These are phyloP conservation scores for Menidia beryllina DNA, from an alignment of 2,113 vertebrate species.

Conservation along the genomic window DNA sequence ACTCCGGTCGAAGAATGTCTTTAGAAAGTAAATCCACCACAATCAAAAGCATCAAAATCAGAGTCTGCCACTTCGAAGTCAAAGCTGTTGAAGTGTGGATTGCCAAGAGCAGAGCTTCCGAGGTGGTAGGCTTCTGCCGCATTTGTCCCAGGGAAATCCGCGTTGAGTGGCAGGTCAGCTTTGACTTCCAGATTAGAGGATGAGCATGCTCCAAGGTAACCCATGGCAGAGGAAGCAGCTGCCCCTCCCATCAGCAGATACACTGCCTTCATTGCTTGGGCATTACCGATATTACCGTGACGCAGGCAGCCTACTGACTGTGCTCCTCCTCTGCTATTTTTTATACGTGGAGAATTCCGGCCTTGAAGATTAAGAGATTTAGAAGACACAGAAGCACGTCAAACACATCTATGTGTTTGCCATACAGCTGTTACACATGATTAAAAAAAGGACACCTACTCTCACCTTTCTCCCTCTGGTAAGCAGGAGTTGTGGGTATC, in stretches of 20 bases:
- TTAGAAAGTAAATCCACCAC: slow-evolving; percentile 84
- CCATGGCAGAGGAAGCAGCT: slow-evolving; percentile 83
- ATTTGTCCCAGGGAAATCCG: slow-evolving; percentile 78
- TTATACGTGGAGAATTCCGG: slow-evolving; percentile 54
- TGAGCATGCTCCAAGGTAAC: slow-evolving; percentile 79
- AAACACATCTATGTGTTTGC: neutral
- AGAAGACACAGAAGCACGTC: neutral
- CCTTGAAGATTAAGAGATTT: slow-evolving; percentile 36
- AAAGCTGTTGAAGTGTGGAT: slow-evolving; percentile 79
- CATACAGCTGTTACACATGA: neutral
- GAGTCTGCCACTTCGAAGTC: slow-evolving; percentile 83
- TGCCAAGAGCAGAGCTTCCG: slow-evolving; percentile 58
- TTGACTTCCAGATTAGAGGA: slow-evolving; percentile 64
- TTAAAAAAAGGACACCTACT: neutral
- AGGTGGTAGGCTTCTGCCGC: slow-evolving; percentile 70
- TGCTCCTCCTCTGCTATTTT: slow-evolving; percentile 36
- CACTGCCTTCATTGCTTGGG: slow-evolving; percentile 76
- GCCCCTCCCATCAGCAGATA: slow-evolving; percentile 86
- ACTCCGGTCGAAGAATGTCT: neutral
- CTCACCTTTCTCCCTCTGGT: slow-evolving; percentile 58
- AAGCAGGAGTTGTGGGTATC: slow-evolving; percentile 30
- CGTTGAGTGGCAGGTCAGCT: slow-evolving; percentile 69
- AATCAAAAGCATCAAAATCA: slow-evolving; percentile 85
- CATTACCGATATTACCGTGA: slow-evolving; percentile 79
- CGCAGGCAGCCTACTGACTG: slow-evolving; percentile 77